Conservation (phyloP, 2,888 invertebrate species). For the Cotesia congregata region DNA sequence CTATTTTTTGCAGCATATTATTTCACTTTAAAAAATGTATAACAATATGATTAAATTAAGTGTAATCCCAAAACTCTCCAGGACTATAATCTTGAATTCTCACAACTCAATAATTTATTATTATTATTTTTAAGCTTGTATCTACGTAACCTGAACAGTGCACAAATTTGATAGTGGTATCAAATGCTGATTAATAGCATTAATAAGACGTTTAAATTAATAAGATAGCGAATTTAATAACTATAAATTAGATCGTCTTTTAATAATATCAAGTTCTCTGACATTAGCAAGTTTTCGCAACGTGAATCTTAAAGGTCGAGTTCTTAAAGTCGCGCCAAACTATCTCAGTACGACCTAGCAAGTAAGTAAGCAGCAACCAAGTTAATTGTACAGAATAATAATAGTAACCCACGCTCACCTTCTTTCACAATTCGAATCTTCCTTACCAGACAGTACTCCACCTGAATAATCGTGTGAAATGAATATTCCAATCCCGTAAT, state of each 20-base stretch:
- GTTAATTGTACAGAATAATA: constrained; percentile 50
- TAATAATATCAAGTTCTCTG: constrained; percentile 9
- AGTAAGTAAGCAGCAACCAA: constrained; percentile 16
- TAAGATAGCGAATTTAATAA: not conserved
- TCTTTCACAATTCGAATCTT: constrained; percentile 43
- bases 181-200: not conserved
- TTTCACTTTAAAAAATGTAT: no score
- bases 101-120: no score
- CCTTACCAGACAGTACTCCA: constrained; percentile 8
- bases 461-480: constrained; percentile 35
- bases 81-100: no score
- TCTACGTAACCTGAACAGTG: no score
- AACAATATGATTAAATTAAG: no score
- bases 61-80: no score
- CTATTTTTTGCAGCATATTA: no score
- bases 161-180: no score
- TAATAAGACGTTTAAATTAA: not conserved
- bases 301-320: constrained; percentile 57
- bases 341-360: constrained; percentile 46
- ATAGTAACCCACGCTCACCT: constrained; percentile 43
- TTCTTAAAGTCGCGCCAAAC: constrained; percentile 54
- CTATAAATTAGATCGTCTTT: not conserved
- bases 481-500: constrained; percentile 26
- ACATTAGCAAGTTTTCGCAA: constrained; percentile 37
- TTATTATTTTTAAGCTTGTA: no score